These are phyloP conservation scores for Heteropelma amictum DNA, from an alignment of 2,888 invertebrate genomes.

Conservation along the genomic window DNA sequence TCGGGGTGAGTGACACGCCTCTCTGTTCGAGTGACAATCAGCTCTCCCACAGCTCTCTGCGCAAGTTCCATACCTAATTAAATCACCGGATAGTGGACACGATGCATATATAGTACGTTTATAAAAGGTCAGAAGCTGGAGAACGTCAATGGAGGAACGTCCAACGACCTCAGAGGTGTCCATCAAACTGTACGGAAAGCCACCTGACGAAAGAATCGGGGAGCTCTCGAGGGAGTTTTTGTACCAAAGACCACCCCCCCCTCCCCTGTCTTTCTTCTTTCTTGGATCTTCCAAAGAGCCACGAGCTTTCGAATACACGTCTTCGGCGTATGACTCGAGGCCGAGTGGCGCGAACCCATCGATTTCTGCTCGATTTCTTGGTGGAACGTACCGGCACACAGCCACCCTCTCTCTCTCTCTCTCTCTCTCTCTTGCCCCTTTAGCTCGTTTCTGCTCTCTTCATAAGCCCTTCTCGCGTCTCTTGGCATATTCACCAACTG, in stretches of 20 bases:
- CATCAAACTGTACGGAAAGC: constrained; percentile 13
- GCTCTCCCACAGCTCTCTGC: constrained; percentile 29
- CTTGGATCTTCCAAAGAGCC: not conserved
- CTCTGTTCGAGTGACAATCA: constrained; percentile 59
- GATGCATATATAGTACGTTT: constrained; percentile 6
- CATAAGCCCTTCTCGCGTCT: constrained; percentile 7
- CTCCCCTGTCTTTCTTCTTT: not conserved
- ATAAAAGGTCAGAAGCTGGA: constrained; percentile 1
- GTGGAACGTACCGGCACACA: constrained; percentile 8
- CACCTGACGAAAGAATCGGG: not conserved
- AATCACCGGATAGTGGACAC: constrained; percentile 60
- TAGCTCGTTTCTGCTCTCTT: not conserved
- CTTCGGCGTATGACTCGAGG: not conserved
- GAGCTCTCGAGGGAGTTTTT: constrained; percentile 43
- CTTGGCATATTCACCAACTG: not conserved
- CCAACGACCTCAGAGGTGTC: constrained; percentile 8
- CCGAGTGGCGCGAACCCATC: constrained; percentile 24
- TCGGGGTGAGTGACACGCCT: not conserved
- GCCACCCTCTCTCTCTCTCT: not conserved
- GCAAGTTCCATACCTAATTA: constrained; percentile 65
- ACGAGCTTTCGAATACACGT: constrained; percentile 3
- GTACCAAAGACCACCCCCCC: constrained; percentile 4
- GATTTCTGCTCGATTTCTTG: constrained; percentile 32
- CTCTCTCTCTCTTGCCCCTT: not conserved
- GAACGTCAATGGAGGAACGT: constrained; percentile 6